Evolutionary conservation across 2,888 invertebrate genomes (phyloP), one percentile per base, ranked within the genome.

Genomic region (Emmelina monodactyla): DNA sequence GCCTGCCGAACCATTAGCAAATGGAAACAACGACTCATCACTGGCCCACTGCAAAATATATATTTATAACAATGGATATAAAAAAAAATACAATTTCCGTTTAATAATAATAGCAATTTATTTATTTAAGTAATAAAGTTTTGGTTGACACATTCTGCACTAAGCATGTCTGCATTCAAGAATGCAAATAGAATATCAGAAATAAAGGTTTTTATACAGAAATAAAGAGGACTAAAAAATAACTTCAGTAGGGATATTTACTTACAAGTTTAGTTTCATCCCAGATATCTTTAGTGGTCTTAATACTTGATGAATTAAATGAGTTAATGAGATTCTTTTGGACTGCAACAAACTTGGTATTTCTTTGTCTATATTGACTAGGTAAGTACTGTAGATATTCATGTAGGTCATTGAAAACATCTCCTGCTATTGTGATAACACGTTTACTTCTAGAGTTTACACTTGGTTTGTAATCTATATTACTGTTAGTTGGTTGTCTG

Each of bases 1-100:
- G 5, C 89, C 89, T 43, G 58, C 68, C 50, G 53, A 64, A 58
- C 63, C 83, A 76, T 83, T 70, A 59, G 47, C 72, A 49, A 51
- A 66, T 37, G 61, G 83, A 60, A 59, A 83, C 55, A 73, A 64
- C 9, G 71, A 73, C 15, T 65, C 59, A 15, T 69, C 62, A 58
- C 60, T 61, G 22, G 49, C 50, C 84, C 64, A 83, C 81, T 81
- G 51, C 37, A 70, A 33, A 11, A 28, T 9, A 32, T 2, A 33
- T 10, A 12, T 16, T 13, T 10, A 25, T 25, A 14, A 25, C 2
- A n/a, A 25, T n/a, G n/a, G n/a, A n/a, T n/a, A n/a, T n/a, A n/a
- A n/a, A n/a, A n/a, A n/a, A n/a, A n/a, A n/a, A n/a, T n/a, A n/a
- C n/a, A n/a, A n/a, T n/a, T n/a, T n/a, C n/a, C n/a, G n/a, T n/a